A percentile compares a stretch with the other conserved stretches of the same genome.
Evolutionary conservation across 1,140 invertebrate genomes (phyloP).

Genomic region (Drosophila repletoides): DNA sequence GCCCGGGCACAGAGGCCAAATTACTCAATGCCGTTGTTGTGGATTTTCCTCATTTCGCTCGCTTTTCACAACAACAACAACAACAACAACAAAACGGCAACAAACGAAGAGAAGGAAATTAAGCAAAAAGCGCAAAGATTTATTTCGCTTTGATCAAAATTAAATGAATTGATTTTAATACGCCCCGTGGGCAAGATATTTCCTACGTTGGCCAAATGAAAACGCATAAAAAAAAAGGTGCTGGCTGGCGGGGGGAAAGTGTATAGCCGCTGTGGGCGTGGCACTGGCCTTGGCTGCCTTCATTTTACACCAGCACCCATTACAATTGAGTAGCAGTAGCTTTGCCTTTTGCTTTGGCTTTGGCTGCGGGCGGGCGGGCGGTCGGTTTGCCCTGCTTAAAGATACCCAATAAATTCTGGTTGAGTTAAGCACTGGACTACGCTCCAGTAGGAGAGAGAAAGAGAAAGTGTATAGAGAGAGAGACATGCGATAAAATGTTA

Average conservation of each 20-base stretch:
- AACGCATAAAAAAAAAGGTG: constrained; percentile 72
- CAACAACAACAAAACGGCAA: neutral
- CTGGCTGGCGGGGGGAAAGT: neutral
- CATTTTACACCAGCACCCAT: constrained; percentile 47
- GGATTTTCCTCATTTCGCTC: constrained; percentile 65
- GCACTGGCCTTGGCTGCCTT: constrained; percentile 26
- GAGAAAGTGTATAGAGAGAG: too few relatives aligned
- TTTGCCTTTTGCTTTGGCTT: constrained; percentile 4
- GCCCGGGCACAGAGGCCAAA: constrained; percentile 55
- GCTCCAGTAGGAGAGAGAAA: too few relatives aligned
- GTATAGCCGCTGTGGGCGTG: constrained; percentile 43
- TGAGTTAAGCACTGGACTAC: constrained; percentile 52
- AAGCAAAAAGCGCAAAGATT: constrained; percentile 81
- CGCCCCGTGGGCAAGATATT: constrained; percentile 80
- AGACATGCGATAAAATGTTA: constrained; percentile 45
- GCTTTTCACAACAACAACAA: constrained; percentile 8
- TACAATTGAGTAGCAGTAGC: constrained; percentile 53
- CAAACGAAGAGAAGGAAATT: constrained; percentile 65
- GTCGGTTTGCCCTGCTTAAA: constrained; percentile 24
- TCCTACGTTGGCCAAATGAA: constrained; percentile 72
- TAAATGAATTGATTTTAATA: constrained; percentile 81
- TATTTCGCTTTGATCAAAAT: constrained; percentile 81
- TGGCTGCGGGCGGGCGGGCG: constrained; percentile 17
- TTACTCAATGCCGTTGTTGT: constrained; percentile 76
- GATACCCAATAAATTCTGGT: constrained; percentile 55